Conservation (phyloP, 1,140 invertebrate genomes). For the Scaptomyza montana region DNA sequence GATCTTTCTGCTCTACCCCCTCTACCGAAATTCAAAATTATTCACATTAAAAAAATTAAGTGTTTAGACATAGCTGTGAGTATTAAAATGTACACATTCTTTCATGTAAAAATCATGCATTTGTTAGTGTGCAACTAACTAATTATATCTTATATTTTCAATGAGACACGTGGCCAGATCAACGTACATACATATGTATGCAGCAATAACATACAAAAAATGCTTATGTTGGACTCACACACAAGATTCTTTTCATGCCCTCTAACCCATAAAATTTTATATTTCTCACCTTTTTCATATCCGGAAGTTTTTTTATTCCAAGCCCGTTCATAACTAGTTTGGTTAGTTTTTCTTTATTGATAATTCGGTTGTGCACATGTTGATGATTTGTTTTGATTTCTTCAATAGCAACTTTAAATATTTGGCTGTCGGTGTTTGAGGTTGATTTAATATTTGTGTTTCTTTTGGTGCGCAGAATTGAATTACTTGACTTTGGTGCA, state of each 20-base stretch:
- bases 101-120: background rate
- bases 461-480: constrained; percentile 13
- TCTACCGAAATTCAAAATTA: background rate
- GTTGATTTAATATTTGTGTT: background rate
- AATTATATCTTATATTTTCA: no score
- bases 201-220: no score
- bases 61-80: no score
- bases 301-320: constrained; percentile 64
- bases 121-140: no score
- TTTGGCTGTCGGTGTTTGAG: background rate
- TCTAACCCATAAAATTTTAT: no score
- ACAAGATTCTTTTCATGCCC: background rate
- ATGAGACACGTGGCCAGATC: background rate
- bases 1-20: no score
- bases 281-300: constrained; percentile 68
- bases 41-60: background rate
- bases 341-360: constrained; percentile 53
- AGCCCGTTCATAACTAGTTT: constrained; percentile 67
- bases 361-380: constrained; percentile 7
- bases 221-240: no score
- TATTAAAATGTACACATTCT: no score
- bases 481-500: constrained; percentile 10
- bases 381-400: constrained; percentile 2
- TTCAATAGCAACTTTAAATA: background rate
- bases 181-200: no score